phyloP scores from a whole-genome alignment of 2,888 invertebrate species.

The Pristionchus maxplancki region DNA sequence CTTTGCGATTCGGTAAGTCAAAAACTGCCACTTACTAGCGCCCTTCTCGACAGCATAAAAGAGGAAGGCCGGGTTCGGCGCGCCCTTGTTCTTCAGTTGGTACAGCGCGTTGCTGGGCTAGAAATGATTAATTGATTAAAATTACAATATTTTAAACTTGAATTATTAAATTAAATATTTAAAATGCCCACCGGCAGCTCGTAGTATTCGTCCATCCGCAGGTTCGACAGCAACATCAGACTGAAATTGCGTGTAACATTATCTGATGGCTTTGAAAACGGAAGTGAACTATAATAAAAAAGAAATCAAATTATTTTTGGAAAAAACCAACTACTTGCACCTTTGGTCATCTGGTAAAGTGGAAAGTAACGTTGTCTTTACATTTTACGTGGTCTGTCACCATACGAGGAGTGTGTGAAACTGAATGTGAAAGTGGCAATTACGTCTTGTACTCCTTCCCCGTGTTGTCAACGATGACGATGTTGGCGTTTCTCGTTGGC shows the following conservation, averaged over 20 bases:
- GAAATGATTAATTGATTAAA: neutral
- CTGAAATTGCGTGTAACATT: neutral
- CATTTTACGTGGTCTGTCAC: too few species aligned
- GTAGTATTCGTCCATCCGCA: neutral
- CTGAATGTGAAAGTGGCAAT: too few species aligned
- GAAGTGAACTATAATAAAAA: neutral
- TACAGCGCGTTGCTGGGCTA: neutral
- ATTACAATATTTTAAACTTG: neutral
- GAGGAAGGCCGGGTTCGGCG: neutral
- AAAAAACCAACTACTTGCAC: too few species aligned
- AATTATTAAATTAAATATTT: neutral
- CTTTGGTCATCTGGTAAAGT: too few species aligned
- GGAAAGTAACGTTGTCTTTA: too few species aligned
- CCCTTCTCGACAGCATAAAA: conserved; percentile 3
- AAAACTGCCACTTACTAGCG: neutral
- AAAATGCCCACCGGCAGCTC: neutral
- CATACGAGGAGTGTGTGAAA: neutral
- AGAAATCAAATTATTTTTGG: neutral
- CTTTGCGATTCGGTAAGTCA: too few species aligned
- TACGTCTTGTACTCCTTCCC: neutral
- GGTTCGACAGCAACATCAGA: neutral
- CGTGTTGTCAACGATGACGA: neutral
- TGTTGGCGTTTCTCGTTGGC: neutral
- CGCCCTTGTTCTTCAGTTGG: neutral
- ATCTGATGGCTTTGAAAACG: neutral